phyloP scores from a whole-genome alignment of 2,888 invertebrate species.

The Lasioglossum oenotherae region DNA sequence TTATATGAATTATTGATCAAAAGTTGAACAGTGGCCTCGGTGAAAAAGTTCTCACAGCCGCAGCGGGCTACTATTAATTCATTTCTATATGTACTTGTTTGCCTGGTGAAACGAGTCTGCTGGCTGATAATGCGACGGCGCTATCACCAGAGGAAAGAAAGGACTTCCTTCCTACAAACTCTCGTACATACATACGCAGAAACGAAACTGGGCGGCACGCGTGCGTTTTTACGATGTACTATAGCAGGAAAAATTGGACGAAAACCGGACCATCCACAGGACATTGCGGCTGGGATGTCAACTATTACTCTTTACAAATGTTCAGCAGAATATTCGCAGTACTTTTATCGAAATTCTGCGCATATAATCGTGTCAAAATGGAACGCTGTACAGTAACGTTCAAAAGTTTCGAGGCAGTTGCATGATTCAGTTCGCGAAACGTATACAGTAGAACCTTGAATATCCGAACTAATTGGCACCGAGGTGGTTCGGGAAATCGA shows the following conservation, averaged over 20 bases:
- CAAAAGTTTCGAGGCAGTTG: too few relatives aligned
- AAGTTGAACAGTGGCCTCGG: neutral
- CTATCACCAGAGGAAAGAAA: constrained; percentile 78
- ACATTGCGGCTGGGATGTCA: constrained; percentile 33
- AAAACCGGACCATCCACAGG: constrained; percentile 61
- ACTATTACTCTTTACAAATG: neutral
- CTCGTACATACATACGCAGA: constrained; percentile 62
- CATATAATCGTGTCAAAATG: neutral
- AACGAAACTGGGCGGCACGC: constrained; percentile 36
- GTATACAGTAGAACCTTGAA: too few relatives aligned
- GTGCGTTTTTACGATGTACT: constrained; percentile 31
- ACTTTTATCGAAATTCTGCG: neutral
- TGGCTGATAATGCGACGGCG: constrained; percentile 67
- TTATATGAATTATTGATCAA: neutral
- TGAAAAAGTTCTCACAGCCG: neutral
- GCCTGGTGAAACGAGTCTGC: constrained; percentile 40
- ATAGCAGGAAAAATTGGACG: constrained; percentile 34
- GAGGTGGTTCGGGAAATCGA: too few relatives aligned
- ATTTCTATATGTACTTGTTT: constrained; percentile 21
- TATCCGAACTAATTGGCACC: too few relatives aligned
- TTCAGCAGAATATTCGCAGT: neutral
- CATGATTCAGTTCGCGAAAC: too few relatives aligned
- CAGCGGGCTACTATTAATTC: constrained; percentile 22
- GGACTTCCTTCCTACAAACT: constrained; percentile 73
- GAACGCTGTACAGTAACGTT: neutral